phyloP scores from a whole-genome alignment of 2,113 vertebrate species.

The Cisticola juncidis region DNA sequence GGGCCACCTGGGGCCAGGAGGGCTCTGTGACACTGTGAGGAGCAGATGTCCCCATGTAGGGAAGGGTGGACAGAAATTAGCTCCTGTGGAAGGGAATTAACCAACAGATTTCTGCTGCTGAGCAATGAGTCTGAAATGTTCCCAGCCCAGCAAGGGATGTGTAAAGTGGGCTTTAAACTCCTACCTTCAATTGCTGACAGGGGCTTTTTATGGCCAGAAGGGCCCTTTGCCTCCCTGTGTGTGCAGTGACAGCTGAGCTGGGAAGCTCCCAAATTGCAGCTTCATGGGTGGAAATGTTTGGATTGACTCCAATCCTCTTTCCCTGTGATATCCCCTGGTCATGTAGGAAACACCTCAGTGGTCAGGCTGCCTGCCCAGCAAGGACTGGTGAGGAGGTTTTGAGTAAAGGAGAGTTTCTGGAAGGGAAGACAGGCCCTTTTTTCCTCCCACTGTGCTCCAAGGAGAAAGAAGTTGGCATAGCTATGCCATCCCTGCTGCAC shows the following conservation, averaged over 20 bases:
- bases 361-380: neutral
- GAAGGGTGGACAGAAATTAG: neutral
- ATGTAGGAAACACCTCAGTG: neutral
- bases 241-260: neutral
- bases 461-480: neutral
- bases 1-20: neutral
- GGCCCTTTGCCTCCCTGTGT: neutral
- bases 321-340: accelerated
- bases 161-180: neutral
- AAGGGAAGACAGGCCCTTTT: neutral
- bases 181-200: neutral
- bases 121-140: accelerated
- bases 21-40: accelerated
- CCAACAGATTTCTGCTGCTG: neutral
- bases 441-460: neutral
- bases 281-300: neutral
- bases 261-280: neutral
- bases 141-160: neutral
- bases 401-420: neutral
- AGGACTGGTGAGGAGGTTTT: neutral
- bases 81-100: neutral
- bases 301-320: neutral
- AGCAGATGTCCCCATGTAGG: neutral
- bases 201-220: neutral
- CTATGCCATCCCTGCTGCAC: neutral